phyloP scores from a whole-genome alignment of 92 coral and sea anemone genomes.

The Micromussa lordhowensis region DNA sequence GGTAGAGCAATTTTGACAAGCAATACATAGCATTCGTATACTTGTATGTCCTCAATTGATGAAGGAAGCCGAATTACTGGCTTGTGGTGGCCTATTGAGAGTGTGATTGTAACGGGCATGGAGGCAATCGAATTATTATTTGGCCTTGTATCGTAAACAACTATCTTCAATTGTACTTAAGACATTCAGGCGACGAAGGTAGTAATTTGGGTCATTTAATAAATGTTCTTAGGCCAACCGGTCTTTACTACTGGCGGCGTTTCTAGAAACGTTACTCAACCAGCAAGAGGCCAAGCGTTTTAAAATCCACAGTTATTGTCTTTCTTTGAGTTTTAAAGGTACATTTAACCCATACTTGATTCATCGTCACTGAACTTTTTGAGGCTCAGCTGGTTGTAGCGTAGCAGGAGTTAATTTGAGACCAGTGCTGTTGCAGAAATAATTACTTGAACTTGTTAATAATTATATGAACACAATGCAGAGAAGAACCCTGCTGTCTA shows the following conservation, averaged over 20 bases:
- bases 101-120: too few relatives aligned
- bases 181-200: background rate
- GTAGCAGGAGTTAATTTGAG: background rate
- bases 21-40: background rate
- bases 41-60: background rate
- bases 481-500: background rate
- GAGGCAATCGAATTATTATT: background rate
- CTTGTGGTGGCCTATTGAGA: background rate
- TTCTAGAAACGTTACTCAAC: background rate
- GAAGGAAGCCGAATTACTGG: background rate
- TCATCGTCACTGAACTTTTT: background rate
- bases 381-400: background rate
- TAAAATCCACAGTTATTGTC: background rate
- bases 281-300: background rate
- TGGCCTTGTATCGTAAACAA: background rate
- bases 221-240: background rate
- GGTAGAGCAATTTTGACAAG: background rate
- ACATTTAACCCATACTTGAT: background rate
- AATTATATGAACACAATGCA: slow-evolving; percentile 11
- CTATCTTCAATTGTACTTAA: background rate
- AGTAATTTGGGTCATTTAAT: background rate
- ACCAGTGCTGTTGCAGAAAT: background rate
- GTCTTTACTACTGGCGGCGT: background rate
- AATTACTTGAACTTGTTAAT: background rate
- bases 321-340: background rate